phyloP scores from a whole-genome alignment of 2,888 invertebrate species.

The Digitonthophagus gazella region DNA sequence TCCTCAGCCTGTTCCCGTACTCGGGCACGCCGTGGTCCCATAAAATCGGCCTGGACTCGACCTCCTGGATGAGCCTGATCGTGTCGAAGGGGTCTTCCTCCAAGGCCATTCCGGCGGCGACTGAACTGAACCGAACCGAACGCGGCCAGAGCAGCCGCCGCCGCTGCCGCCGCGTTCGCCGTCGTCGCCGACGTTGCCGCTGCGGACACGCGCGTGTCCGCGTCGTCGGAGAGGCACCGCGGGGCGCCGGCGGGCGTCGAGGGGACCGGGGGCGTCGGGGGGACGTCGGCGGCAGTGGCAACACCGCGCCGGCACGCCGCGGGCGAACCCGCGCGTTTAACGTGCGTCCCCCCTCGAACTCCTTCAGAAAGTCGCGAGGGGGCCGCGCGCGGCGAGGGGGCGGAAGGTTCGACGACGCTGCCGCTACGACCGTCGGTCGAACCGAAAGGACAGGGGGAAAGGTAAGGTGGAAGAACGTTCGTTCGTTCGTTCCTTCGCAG shows the following conservation, averaged over 20 bases:
- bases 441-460: too few relatives aligned
- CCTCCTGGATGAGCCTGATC: conserved; percentile 10
- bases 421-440: too few relatives aligned
- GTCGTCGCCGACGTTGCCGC: background rate
- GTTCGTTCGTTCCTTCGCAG: too few relatives aligned
- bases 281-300: background rate
- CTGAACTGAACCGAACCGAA: background rate
- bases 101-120: conserved; percentile 8
- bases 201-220: conserved; percentile 15
- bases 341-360: background rate
- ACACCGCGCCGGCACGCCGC: background rate
- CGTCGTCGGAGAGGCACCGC: background rate
- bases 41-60: conserved; percentile 9
- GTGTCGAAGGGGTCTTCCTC: conserved; percentile 14
- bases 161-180: background rate
- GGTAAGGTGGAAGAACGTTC: too few relatives aligned
- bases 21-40: conserved; percentile 11
- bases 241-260: too few relatives aligned
- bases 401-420: background rate
- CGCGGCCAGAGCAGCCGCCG: background rate
- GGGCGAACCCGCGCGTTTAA: background rate
- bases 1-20: conserved; percentile 8
- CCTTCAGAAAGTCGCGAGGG: background rate
- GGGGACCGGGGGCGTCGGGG: background rate
- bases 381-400: background rate